Percentiles rank a stretch among this genome's conserved stretches.
Conservation (phyloP, 2,797 vertebrate genomes). For the Crocidura indochinensis region DNA sequence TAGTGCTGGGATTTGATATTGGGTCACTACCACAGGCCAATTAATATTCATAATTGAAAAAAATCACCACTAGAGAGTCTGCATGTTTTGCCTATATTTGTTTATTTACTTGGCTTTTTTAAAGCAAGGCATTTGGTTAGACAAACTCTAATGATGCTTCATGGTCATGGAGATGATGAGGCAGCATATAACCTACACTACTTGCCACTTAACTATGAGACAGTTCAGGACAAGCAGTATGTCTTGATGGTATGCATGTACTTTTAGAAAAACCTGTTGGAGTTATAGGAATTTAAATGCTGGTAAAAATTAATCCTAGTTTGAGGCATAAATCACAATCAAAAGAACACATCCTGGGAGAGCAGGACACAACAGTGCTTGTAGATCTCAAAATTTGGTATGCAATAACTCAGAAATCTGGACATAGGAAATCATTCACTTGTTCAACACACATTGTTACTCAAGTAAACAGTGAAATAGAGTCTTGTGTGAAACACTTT, state of each 20-base stretch:
- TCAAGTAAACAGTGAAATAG: not conserved
- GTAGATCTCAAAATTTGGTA: constrained; percentile 22
- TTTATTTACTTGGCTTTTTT: too few relatives aligned
- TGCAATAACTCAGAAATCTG: not conserved
- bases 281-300: constrained; percentile 60
- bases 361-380: not conserved
- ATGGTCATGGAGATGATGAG: not conserved
- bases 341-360: constrained; percentile 8
- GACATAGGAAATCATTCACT: not conserved
- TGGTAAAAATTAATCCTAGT: constrained; percentile 29
- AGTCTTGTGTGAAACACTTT: not conserved
- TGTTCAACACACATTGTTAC: not conserved
- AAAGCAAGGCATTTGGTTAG: too few relatives aligned
- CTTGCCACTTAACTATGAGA: not conserved
- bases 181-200: not conserved
- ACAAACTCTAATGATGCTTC: not conserved
- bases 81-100: too few relatives aligned
- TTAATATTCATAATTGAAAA: not conserved
- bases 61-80: too few relatives aligned
- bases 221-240: constrained; percentile 1
- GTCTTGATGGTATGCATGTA: constrained; percentile 14
- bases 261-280: constrained; percentile 57
- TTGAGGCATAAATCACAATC: constrained; percentile 36
- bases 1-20: too few relatives aligned
- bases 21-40: too few relatives aligned